phyloP scores from a whole-genome alignment of 2,888 invertebrate species.

The Conistra vaccinii region DNA sequence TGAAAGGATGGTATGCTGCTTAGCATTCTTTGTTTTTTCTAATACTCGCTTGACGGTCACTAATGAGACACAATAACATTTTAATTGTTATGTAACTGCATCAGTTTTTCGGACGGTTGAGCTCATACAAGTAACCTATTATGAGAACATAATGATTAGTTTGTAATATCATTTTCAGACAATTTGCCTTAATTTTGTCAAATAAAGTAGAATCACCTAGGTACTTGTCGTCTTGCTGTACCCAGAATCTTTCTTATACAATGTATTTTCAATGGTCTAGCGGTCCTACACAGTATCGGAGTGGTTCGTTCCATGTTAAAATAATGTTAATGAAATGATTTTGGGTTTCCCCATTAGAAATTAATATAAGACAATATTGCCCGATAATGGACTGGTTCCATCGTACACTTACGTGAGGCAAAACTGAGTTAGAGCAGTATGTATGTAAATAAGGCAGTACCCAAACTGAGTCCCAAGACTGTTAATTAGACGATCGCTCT shows the following conservation, averaged over 20 bases:
- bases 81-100: too few relatives aligned
- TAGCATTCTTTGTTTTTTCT: conserved; percentile 8
- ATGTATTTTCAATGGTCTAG: not conserved
- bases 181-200: not conserved
- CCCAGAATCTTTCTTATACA: too few relatives aligned
- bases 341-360: not conserved
- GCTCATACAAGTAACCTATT: not conserved
- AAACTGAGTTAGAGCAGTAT: conserved; percentile 2
- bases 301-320: too few relatives aligned
- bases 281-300: not conserved
- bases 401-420: not conserved
- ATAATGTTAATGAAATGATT: not conserved
- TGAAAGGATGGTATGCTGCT: not conserved
- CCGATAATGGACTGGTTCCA: not conserved
- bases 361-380: not conserved
- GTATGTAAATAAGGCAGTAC: too few relatives aligned
- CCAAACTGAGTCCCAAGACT: too few relatives aligned
- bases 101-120: too few relatives aligned
- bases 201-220: not conserved
- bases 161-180: not conserved
- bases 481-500: too few relatives aligned
- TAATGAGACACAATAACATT: too few relatives aligned
- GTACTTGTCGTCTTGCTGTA: not conserved
- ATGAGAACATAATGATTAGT: not conserved
- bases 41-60: too few relatives aligned